These are phyloP conservation scores for Sturnira hondurensis DNA, from an alignment of 2,113 vertebrate species.

Conservation along the genomic window DNA sequence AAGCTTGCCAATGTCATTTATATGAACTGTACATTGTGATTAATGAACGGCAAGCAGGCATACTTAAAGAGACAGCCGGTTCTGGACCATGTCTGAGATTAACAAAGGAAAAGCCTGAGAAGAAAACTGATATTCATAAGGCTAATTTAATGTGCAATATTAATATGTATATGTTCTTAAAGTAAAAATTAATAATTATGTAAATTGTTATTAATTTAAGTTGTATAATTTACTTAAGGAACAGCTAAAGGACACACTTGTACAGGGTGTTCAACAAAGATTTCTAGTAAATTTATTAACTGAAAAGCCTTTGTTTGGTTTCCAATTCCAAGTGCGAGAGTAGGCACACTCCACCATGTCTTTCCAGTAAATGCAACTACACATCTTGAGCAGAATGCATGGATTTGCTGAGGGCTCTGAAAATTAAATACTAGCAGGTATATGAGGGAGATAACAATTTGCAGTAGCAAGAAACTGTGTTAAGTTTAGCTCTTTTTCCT, in stretches of 20 bases:
- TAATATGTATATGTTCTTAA: neutral
- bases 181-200: neutral
- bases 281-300: neutral
- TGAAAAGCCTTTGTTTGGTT: neutral
- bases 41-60: neutral
- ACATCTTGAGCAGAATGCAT: neutral
- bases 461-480: neutral
- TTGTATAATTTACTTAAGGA: neutral
- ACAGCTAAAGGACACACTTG: neutral
- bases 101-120: neutral
- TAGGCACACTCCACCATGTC: neutral
- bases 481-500: neutral
- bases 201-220: neutral
- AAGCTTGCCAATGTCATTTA: neutral
- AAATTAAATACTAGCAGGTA: neutral
- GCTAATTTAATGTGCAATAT: neutral
- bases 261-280: neutral
- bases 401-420: neutral
- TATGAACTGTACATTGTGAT: neutral
- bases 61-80: conserved; percentile 20
- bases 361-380: neutral
- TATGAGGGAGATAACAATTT: neutral
- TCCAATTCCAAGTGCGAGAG: neutral
- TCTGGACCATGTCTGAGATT: neutral
- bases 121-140: neutral